Evolutionary conservation across 2,888 invertebrate species (phyloP), one percentile per base, ranked within the genome.

Genomic region (Hypolimnas misippus): DNA sequence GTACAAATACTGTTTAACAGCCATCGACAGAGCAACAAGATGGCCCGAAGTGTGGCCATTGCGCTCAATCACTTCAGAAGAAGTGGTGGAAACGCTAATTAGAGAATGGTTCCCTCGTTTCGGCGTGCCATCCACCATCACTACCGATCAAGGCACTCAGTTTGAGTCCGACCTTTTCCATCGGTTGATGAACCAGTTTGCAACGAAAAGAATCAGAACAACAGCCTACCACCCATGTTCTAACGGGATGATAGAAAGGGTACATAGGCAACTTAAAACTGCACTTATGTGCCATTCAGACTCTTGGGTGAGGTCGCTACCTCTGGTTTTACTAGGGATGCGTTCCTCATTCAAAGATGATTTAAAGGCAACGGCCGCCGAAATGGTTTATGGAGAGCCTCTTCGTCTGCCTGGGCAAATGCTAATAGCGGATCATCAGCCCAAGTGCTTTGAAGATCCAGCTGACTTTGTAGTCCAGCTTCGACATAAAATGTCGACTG

Each of bases 201-300:
- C 56, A 81, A 79, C 2, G 78, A 80, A 0, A 67, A 78, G 10
- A 82, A 82, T 64, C 80, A 84, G 35, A 8, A 35, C 35, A 8
- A 35, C 35, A 8, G 62, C 77, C 84, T 21, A 71, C 75, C 46
- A 67, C 79, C 0, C 86, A 88, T 57, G 85, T 7, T 5, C 31
- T 31, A 31, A 31, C 8, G 31, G 83, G 0, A 71, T 84, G 56
- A 74, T 87, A 3, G 84, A 88, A 65, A 67, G 84, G 3, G 77
- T 76, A 53, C 84, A 88, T 65, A 70, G 85, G 1, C 72, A 76
- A 6, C 66, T 87, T 5, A 66, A 66, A 19, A 61, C 65, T 0
- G 50, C 66, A 2, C 16, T 69, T 0, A 67, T 66, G 57, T 55
- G 87, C 84, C 70, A 70, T 76, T 6, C 16, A 0, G 54, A 42